Conservation (phyloP, 1,140 invertebrate genomes). For the Drosophila equinoxialis region DNA sequence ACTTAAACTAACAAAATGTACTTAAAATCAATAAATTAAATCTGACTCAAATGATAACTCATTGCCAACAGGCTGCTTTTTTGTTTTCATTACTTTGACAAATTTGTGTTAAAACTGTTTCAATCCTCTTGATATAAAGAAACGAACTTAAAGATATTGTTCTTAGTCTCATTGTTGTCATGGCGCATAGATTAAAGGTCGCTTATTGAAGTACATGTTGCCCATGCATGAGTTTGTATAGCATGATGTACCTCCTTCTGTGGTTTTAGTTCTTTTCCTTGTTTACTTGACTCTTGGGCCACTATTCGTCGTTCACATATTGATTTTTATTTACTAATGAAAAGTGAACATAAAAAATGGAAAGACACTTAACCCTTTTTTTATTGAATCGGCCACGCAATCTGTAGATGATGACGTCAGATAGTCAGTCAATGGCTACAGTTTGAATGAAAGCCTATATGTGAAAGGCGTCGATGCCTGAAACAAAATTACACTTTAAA, state of each 20-base stretch:
- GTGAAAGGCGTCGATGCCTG: constrained; percentile 5
- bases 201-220: neutral
- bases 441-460: constrained; percentile 44
- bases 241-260: neutral
- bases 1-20: too few relatives aligned
- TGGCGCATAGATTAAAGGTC: neutral
- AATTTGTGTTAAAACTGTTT: too few relatives aligned
- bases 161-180: too few relatives aligned
- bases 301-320: constrained; percentile 37
- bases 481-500: constrained; percentile 58
- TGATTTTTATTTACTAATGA: constrained; percentile 80
- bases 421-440: constrained; percentile 38
- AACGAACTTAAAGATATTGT: too few relatives aligned
- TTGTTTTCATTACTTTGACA: too few relatives aligned
- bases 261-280: constrained; percentile 2
- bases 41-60: too few relatives aligned
- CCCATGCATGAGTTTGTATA: too few relatives aligned
- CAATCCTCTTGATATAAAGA: too few relatives aligned
- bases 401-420: constrained; percentile 79
- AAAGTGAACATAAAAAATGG: constrained; percentile 74
- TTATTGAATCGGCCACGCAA: constrained; percentile 72
- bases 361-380: constrained; percentile 77
- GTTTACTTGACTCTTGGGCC: constrained; percentile 25
- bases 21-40: too few relatives aligned
- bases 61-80: too few relatives aligned